Base-by-base conservation (phyloP, 2,797 vertebrate genomes). In the Gambusia yucatana region DNA sequence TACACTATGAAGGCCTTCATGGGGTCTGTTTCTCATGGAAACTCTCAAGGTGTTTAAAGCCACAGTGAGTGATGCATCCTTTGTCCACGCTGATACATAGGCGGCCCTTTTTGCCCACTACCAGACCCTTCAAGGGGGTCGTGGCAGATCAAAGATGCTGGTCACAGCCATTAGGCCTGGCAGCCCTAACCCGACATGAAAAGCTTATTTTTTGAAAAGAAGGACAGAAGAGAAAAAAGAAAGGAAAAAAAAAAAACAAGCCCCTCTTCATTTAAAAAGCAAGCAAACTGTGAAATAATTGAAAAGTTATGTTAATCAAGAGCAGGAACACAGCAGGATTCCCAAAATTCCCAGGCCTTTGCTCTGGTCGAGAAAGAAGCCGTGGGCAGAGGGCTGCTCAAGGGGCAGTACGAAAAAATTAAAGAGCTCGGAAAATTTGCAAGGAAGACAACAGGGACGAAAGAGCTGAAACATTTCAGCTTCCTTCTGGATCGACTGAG, bases 231-330 rank as follows among this genome's bases (percentile, higher is more conserved):
- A 87, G 28, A 41, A 69, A 44, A 6, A 61, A 61, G 92, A 95
- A 94, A 95, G 52, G 36, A 41, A 25, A 10, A 59, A 59, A 93
- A 95, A 94, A 95, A 92, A 96, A 95, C 95, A 95, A 93, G 92
- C 90, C 93, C 93, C 94, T 94, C 94, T 94, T 94, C 93, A 81
- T 96, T 95, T 95, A 95, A 94, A 95, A 95, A 94, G 93, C 93
- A 94, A 96, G 94, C 95, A 96, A 97, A 96, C 96, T 96, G 95
- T 96, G 95, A 96, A 96, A 96, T 96, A 96, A 96, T 96, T 96
- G 96, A 97, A 96, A 97, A 97, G 96, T 96, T 96, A 95, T 93
- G 96, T 96, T 96, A 97, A 96, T 97, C 96, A 96, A 94, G 93
- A 90, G 90, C 90, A 90, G 93, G 91, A 85, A 87, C 94, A 87